A percentile compares a stretch with the other conserved stretches of the same genome.
These are phyloP conservation scores for Cryptus armator DNA, from an alignment of 2,888 invertebrate genomes.

Conservation along the genomic window DNA sequence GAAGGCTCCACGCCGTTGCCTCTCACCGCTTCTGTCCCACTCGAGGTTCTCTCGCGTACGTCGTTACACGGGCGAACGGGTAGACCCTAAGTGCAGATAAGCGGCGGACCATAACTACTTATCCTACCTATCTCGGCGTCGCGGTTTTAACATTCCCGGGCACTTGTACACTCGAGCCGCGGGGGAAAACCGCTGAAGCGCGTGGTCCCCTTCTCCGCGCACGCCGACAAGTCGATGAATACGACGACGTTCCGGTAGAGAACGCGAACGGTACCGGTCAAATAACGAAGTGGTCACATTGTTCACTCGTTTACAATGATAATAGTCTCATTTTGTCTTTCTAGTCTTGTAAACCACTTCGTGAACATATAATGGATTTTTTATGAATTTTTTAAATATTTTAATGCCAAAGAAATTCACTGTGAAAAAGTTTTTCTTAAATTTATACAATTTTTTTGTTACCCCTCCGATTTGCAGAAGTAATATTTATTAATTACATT, in stretches of 20 bases:
- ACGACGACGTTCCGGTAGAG: slow-evolving; percentile 16
- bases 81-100: slow-evolving; percentile 70
- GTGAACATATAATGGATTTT: neutral
- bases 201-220: neutral
- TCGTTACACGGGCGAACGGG: slow-evolving; percentile 62
- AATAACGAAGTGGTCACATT: slow-evolving; percentile 22
- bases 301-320: neutral
- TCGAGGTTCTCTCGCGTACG: slow-evolving; percentile 48
- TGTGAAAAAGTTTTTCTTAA: neutral
- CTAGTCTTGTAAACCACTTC: neutral
- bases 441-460: neutral
- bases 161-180: slow-evolving; percentile 34
- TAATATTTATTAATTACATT: neutral
- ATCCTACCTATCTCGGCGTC: slow-evolving; percentile 47
- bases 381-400: neutral
- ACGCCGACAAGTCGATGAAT: neutral
- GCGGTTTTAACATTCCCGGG: slow-evolving; percentile 53
- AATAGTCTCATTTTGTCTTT: neutral
- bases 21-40: slow-evolving; percentile 28
- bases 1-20: neutral
- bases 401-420: neutral
- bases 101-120: slow-evolving; percentile 68
- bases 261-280: slow-evolving; percentile 6
- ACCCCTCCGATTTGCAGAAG: neutral
- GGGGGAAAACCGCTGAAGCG: slow-evolving; percentile 4